phyloP scores from a whole-genome alignment of 2,797 vertebrate genomes.

The Propithecus perrieri region DNA sequence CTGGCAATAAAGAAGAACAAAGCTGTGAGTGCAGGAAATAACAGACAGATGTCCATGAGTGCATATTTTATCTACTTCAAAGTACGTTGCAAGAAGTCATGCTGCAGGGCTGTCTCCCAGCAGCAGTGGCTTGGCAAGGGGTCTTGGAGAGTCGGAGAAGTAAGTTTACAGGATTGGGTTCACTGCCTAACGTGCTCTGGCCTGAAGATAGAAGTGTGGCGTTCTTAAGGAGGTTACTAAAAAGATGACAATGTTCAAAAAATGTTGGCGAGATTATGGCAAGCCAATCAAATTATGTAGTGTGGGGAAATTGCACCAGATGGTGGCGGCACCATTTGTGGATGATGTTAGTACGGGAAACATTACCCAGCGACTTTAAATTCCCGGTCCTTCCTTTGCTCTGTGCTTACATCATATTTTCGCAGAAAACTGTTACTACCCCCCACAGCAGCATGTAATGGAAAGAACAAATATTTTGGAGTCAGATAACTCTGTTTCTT shows the following conservation, averaged over 20 bases:
- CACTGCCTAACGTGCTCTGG: slow-evolving; percentile 17
- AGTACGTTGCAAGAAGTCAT: slow-evolving; percentile 77
- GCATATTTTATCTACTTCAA: slow-evolving; percentile 85
- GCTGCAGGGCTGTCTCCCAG: slow-evolving; percentile 71
- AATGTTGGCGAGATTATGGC: slow-evolving; percentile 30
- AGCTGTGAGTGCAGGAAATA: slow-evolving; percentile 87
- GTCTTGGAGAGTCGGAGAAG: neutral
- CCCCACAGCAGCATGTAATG: neutral
- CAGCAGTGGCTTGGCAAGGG: slow-evolving; percentile 51
- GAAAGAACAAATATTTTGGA: neutral
- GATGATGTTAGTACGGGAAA: neutral
- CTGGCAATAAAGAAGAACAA: slow-evolving; percentile 87
- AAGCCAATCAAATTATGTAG: slow-evolving; percentile 21
- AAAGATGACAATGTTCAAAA: slow-evolving; percentile 52
- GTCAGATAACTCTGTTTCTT: neutral
- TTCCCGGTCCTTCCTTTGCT: neutral
- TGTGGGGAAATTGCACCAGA: slow-evolving; percentile 44
- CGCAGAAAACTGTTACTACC: neutral
- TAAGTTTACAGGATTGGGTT: neutral
- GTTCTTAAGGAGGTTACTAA: slow-evolving; percentile 38
- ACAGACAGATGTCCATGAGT: slow-evolving; percentile 87
- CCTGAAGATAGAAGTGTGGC: neutral
- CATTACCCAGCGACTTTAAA: neutral
- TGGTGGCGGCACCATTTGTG: neutral
- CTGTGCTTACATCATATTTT: neutral